Evolutionary conservation across 2,113 vertebrate genomes (phyloP), one percentile per base, ranked within the genome.

Genomic region (Glaucidium brasilianum): DNA sequence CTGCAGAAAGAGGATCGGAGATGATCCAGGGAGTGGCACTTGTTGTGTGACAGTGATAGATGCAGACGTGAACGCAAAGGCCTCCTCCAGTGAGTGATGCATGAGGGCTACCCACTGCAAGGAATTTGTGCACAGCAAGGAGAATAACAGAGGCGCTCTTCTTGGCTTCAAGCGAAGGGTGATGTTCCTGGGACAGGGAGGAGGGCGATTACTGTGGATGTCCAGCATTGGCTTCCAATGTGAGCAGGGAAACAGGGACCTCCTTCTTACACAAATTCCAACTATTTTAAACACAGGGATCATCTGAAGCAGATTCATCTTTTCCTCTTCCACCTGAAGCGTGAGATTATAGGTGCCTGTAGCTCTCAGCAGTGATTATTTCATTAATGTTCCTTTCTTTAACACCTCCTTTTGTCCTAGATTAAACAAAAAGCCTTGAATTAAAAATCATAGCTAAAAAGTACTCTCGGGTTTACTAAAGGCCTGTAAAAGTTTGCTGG

Each of bases 1-100:
- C 60, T 26, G 39, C 0, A 0, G 56, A 43, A 43, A 13, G 30
- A 37, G 58, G 30, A 6, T 20, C 0, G 0, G 21, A 43, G 59
- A 12, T 0, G 2, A 50, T 5, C 17, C 49, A 32, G 34, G 5
- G 16, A 13, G 58, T 37, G 52, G 22, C 41, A 52, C 39, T 23
- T 39, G 32, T 23, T 17, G 52, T 43, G 66, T 35, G 67, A 12
- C 16, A 23, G 41, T 6, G 47, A 11, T 17, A 68, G 69, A 60
- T 4, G 52, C 9, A 72, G 62, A 64, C 17, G 37, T 53, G 35
- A 30, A 26, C 68, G 58, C 14, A 60, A 27, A 58, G 47, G 2
- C 17, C 11, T 9, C 43, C 2, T 5, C 39, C 6, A 2, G 18
- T 39, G 60, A 50, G 32, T 2, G 1, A 43, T 34, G 5, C 0